Evolutionary conservation across 2,888 invertebrate species (phyloP).

Genomic region (Lithophane ornitopus): DNA sequence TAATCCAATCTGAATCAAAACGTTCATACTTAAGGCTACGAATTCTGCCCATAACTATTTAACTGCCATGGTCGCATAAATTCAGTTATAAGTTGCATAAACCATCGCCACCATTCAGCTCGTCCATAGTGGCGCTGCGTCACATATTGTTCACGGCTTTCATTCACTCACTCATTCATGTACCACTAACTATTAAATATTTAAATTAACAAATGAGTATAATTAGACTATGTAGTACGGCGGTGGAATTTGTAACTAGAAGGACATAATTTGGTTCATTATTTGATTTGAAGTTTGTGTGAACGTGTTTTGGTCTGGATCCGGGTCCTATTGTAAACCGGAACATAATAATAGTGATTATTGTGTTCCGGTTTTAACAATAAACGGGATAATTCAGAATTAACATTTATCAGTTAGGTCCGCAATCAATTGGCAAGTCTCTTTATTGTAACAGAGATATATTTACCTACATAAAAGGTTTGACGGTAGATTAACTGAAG

Average conservation of each 20-base stretch:
- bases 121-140: slow-evolving; percentile 10
- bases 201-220: slow-evolving; percentile 80
- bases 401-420: neutral
- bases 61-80: slow-evolving; percentile 1
- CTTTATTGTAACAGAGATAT: too few species aligned
- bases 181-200: slow-evolving; percentile 77
- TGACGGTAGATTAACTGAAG: neutral
- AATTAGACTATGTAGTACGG: slow-evolving; percentile 72
- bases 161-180: slow-evolving; percentile 62
- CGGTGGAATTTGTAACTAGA: neutral
- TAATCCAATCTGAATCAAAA: neutral
- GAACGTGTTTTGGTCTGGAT: slow-evolving; percentile 9
- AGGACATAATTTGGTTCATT: neutral
- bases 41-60: neutral
- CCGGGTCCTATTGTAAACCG: neutral
- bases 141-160: slow-evolving; percentile 47
- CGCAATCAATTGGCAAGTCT: neutral
- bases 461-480: neutral
- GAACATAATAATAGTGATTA: slow-evolving; percentile 1
- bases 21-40: neutral
- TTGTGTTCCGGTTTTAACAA: slow-evolving; percentile 10
- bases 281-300: neutral
- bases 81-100: slow-evolving; percentile 26
- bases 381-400: neutral
- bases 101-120: neutral